A percentile compares a stretch with the other conserved stretches of the same genome.
Conservation (phyloP, 2,888 invertebrate species). For the Chymomyza procnemis region DNA sequence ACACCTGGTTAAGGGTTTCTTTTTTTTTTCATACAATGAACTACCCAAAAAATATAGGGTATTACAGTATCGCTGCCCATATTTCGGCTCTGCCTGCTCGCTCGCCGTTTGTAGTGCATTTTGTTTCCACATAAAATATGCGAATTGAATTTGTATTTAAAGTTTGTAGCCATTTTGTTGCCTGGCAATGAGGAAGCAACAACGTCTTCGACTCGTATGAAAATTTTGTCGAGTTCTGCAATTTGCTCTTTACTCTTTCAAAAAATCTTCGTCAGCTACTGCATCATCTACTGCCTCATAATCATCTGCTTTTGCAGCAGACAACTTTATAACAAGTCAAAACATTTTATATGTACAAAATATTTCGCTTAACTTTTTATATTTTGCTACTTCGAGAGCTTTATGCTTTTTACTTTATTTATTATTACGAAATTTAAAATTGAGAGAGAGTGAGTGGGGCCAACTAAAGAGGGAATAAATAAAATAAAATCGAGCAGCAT, state of each 20-base stretch:
- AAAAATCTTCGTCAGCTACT: conserved; percentile 6
- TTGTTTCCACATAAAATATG: conserved; percentile 66
- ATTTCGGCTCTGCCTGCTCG: too few relatives aligned
- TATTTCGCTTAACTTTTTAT: conserved; percentile 63
- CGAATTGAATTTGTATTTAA: conserved; percentile 73
- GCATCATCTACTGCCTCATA: conserved; percentile 25
- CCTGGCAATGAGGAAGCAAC: neutral
- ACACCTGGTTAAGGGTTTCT: too few relatives aligned
- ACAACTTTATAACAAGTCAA: conserved; percentile 67
- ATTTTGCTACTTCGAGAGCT: conserved; percentile 14
- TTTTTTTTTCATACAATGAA: too few relatives aligned
- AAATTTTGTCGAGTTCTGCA: conserved; percentile 17
- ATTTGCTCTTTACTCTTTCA: conserved; percentile 10
- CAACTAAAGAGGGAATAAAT: conserved; percentile 5
- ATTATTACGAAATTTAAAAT: conserved; percentile 35
- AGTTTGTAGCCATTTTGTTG: conserved; percentile 45
- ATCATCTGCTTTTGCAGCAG: conserved; percentile 14
- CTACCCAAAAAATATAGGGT: too few relatives aligned
- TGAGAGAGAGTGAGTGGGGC: neutral
- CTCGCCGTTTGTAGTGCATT: conserved; percentile 47
- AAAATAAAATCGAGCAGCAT: conserved; percentile 21
- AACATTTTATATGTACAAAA: conserved; percentile 71
- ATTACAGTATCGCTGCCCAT: too few relatives aligned
- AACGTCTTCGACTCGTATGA: neutral
- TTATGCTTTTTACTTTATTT: conserved; percentile 39